Conservation (phyloP, 1,140 invertebrate genomes). For the Goniozus legneri region DNA sequence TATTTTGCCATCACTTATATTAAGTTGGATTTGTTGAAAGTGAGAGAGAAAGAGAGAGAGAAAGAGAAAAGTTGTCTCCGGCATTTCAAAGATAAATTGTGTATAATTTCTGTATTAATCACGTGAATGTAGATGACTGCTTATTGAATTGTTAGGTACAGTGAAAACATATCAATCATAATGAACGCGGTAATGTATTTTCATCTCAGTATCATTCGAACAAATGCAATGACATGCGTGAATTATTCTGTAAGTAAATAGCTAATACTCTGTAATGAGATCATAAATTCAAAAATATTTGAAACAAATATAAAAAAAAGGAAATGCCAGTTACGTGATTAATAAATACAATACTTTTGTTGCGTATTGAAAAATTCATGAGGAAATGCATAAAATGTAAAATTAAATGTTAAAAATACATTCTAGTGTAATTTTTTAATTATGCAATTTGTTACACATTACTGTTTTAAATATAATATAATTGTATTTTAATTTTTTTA, state of each 20-base stretch:
- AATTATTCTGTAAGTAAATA: no score
- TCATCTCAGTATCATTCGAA: slow-evolving; percentile 13
- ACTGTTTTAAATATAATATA: slow-evolving; percentile 5
- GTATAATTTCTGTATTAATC: not conserved
- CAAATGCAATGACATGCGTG: no score
- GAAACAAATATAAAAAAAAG: not conserved
- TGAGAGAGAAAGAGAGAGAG: not conserved
- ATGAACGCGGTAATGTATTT: slow-evolving; percentile 5
- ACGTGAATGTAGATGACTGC: not conserved
- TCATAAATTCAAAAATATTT: no score
- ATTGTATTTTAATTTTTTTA: slow-evolving; percentile 1
- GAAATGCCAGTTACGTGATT: no score
- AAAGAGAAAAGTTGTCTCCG: slow-evolving; percentile 1
- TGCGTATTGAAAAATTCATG: not conserved
- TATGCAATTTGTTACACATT: not conserved
- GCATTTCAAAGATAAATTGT: slow-evolving; percentile 20
- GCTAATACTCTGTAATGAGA: no score
- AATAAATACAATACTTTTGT: no score
- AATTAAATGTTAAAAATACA: not conserved
- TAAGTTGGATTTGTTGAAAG: not conserved
- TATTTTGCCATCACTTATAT: no score
- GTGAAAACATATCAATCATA: not conserved
- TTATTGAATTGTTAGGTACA: not conserved
- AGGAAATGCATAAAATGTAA: not conserved
- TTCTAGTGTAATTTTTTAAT: not conserved